These are phyloP conservation scores for Malurus leucopterus DNA, from an alignment of 2,797 vertebrate species.

Conservation along the genomic window DNA sequence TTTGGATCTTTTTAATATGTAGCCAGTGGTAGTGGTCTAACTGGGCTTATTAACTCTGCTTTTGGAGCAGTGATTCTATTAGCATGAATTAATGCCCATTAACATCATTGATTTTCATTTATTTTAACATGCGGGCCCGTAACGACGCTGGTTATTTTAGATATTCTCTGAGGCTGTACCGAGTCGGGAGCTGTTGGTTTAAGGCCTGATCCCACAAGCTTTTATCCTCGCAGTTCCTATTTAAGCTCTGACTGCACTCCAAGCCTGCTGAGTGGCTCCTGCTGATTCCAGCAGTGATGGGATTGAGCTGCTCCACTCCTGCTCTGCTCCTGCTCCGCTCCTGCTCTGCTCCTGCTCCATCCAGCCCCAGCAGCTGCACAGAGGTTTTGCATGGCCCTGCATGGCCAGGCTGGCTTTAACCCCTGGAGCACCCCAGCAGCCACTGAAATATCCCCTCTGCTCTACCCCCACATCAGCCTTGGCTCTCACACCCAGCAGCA, in stretches of 20 bases:
- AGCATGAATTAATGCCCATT: slow-evolving; percentile 43
- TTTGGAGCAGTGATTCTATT: slow-evolving; percentile 35
- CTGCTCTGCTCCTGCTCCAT: neutral
- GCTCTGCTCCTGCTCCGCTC: neutral
- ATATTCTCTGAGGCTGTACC: neutral
- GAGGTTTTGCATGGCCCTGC: neutral
- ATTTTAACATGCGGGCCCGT: neutral
- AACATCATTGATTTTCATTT: slow-evolving; percentile 40
- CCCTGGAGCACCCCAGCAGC: neutral
- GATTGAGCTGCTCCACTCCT: neutral
- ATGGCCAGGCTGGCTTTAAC: neutral
- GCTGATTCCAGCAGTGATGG: neutral
- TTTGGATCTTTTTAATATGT: slow-evolving; percentile 17
- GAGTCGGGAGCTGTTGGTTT: slow-evolving; percentile 14
- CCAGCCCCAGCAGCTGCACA: neutral
- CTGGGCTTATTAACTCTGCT: slow-evolving; percentile 30
- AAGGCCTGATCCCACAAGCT: slow-evolving; percentile 40
- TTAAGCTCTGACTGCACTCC: slow-evolving; percentile 38
- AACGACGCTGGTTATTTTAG: neutral
- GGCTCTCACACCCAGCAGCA: neutral
- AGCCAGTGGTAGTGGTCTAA: slow-evolving; percentile 17
- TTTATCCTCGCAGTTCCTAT: slow-evolving; percentile 34
- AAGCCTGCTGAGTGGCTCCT: neutral
- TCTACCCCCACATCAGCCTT: neutral
- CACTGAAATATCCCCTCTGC: neutral